A percentile compares a stretch with the other conserved stretches of the same genome.
phyloP scores from a whole-genome alignment of 1,140 invertebrate species.

The Bradysia coprophila region DNA sequence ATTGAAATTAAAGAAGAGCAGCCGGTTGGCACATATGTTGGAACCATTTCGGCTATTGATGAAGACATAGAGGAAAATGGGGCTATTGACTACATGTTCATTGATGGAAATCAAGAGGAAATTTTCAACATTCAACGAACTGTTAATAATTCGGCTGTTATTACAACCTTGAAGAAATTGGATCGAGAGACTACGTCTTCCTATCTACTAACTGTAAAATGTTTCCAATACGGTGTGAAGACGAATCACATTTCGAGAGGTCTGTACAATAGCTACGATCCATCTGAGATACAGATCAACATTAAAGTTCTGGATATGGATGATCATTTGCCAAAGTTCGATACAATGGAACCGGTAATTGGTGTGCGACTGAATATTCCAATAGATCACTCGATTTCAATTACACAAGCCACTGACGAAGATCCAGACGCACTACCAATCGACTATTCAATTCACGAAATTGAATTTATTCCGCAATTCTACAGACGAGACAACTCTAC shows the following conservation, averaged over 20 bases:
- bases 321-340: slow-evolving; percentile 51
- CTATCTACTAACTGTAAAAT: slow-evolving; percentile 47
- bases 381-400: slow-evolving; percentile 47
- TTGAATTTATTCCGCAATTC: slow-evolving; percentile 43
- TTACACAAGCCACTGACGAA: slow-evolving; percentile 41
- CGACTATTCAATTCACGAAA: slow-evolving; percentile 38
- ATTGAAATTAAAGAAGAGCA: slow-evolving; percentile 45
- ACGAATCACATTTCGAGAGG: slow-evolving; percentile 21
- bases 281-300: slow-evolving; percentile 44
- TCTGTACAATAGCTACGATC: slow-evolving; percentile 31
- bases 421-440: slow-evolving; percentile 46
- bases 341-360: slow-evolving; percentile 41
- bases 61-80: slow-evolving; percentile 58
- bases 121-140: slow-evolving; percentile 40
- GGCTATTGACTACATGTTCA: slow-evolving; percentile 52
- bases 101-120: slow-evolving; percentile 50
- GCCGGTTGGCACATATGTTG: slow-evolving; percentile 39
- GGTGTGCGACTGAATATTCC: slow-evolving; percentile 58
- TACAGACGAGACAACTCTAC: slow-evolving; percentile 26
- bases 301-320: slow-evolving; percentile 51
- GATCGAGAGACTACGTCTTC: slow-evolving; percentile 43
- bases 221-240: slow-evolving; percentile 35
- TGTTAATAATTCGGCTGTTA: slow-evolving; percentile 40
- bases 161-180: slow-evolving; percentile 37
- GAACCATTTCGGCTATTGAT: slow-evolving; percentile 46